phyloP scores from a whole-genome alignment of 1,140 invertebrate species.

The Neotoxoptera formosana region DNA sequence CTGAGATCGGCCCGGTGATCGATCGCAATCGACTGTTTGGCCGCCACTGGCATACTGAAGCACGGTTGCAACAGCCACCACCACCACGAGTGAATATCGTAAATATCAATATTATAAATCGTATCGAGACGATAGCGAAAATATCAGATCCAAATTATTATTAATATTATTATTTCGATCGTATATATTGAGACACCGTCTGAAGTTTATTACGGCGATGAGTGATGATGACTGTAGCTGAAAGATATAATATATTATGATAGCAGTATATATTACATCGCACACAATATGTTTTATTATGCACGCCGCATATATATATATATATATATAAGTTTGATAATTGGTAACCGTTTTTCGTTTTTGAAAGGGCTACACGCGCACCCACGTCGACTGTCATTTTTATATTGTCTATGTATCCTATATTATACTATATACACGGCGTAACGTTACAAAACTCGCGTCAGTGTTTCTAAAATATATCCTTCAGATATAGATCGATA shows the following conservation, averaged over 20 bases:
- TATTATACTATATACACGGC: no score
- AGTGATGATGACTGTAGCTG: slow-evolving; percentile 13
- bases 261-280: not conserved
- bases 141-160: not conserved
- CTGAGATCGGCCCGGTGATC: no score
- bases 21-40: no score
- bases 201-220: not conserved
- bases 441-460: not conserved
- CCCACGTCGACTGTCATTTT: slow-evolving; percentile 10
- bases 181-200: not conserved
- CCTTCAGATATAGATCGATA: not conserved
- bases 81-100: not conserved
- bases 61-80: not conserved
- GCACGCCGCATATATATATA: not conserved
- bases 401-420: not conserved
- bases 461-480: not conserved
- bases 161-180: not conserved
- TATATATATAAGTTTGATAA: not conserved
- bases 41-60: no score
- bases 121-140: not conserved
- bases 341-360: not conserved
- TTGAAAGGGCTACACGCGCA: not conserved
- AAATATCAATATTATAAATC: no score
- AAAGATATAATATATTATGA: not conserved
- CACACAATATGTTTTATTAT: not conserved